These are phyloP conservation scores for Escarpia spicata DNA, from an alignment of 2,888 invertebrate genomes.

Conservation along the genomic window DNA sequence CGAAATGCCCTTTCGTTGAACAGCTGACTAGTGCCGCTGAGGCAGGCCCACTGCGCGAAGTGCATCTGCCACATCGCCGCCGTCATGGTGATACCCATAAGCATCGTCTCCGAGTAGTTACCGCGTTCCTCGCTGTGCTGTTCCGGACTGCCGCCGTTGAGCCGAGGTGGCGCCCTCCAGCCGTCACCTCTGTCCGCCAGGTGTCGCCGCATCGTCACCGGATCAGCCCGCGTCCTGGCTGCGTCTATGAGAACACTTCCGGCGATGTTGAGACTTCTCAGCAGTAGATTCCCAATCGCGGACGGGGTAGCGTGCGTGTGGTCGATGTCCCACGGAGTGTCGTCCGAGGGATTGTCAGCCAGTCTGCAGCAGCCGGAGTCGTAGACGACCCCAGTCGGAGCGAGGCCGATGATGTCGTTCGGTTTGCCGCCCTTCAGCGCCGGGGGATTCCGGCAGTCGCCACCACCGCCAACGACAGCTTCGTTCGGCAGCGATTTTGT, in stretches of 20 bases:
- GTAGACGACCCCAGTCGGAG: not conserved
- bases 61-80: conserved; percentile 5
- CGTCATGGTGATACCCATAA: not conserved
- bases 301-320: not conserved
- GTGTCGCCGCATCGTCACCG: not conserved
- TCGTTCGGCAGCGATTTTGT: not conserved
- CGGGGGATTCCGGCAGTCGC: not conserved
- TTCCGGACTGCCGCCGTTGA: not conserved
- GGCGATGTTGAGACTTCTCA: not conserved
- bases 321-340: not conserved
- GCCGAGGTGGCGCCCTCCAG: not conserved
- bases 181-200: not conserved
- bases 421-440: not conserved
- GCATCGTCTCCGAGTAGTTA: not conserved
- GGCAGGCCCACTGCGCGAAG: not conserved
- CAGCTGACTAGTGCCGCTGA: conserved; percentile 4
- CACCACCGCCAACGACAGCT: not conserved
- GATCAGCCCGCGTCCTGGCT: not conserved
- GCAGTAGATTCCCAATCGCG: not conserved
- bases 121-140: not conserved
- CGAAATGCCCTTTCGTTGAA: not conserved
- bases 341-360: not conserved
- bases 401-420: not conserved
- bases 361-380: not conserved
- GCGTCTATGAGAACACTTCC: not conserved